Evolutionary conservation across 2,113 vertebrate species (phyloP), one percentile per base, ranked within the genome.

Genomic region (Scomber colias): DNA sequence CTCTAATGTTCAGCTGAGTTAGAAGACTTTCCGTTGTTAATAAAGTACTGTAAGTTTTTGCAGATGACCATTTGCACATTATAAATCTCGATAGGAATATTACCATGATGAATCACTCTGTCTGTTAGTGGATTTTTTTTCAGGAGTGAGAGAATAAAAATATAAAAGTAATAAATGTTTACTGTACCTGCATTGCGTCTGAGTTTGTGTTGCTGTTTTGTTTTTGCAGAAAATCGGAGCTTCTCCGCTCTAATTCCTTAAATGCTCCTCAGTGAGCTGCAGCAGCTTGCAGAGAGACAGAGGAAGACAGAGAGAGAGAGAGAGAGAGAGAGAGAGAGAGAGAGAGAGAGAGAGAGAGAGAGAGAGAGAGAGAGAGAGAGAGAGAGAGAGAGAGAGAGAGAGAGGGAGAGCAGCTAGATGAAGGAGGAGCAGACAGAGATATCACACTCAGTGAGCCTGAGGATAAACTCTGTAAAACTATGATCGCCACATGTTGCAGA

Each of bases 151-250:
- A 24, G 2, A 30, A 81, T 54, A 3, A 61, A 56, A 51, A 19
- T 4, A 17, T 2, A 27, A 53, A 2, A 75, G 35, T 17, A 46
- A 71, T 30, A 59, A 8, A 56, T 24, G 21, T 21, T 62, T 13
- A 49, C 44, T 69, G 27, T 87, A 91, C 92, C 92, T 93, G 92
- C 92, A 93, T 93, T 69, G 67, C 63, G 80, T 71, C 78, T 63
- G 75, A 49, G 51, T 53, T 59, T 55, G 24, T 54, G 68, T 68
- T n/a, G 48, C 64, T 64, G 63, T 31, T 67, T 73, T 35, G 65
- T 40, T 40, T 40, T 40, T 40, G 60, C 48, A 50, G 2, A 46
- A 59, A 70, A 59, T 40, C 16, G 48, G 21, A 77, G 59, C 54
- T 85, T 35, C 76, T 84, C 62, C 0, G 56, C 70, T 59, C n/a